These are phyloP conservation scores for Eurystomus gularis DNA, from an alignment of 2,113 vertebrate genomes.

Conservation along the genomic window DNA sequence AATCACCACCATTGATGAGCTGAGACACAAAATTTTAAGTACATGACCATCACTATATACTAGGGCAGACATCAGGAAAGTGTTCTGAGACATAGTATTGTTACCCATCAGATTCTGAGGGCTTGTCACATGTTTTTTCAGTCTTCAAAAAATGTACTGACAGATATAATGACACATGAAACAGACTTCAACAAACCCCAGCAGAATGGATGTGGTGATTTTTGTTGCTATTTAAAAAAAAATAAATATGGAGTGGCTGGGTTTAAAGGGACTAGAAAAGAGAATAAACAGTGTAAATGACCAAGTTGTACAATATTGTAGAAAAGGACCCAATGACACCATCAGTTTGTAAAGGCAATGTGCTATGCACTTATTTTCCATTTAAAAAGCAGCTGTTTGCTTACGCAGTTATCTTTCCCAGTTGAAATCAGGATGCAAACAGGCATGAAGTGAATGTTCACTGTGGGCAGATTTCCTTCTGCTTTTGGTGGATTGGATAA, in stretches of 20 bases:
- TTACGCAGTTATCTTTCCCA: neutral
- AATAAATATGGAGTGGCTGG: neutral
- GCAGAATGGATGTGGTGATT: neutral
- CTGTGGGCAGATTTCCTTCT: neutral
- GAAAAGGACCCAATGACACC: neutral
- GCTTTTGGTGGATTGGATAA: neutral
- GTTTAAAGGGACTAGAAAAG: neutral
- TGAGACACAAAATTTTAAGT: neutral
- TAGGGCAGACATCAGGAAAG: neutral
- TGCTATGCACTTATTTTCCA: neutral
- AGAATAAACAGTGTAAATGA: neutral
- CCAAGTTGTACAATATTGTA: neutral
- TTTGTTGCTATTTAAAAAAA: no score
- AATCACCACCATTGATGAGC: neutral
- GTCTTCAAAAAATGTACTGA: neutral
- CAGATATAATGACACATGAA: neutral
- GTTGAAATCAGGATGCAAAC: conserved; percentile 10
- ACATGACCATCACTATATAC: neutral
- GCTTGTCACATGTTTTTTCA: neutral
- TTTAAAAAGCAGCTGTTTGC: conserved; percentile 22
- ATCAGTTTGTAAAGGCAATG: neutral
- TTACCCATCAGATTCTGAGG: neutral
- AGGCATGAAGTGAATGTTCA: neutral
- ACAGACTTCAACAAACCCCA: neutral
- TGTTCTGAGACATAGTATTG: neutral